These are phyloP conservation scores for Dolichopus griseipennis DNA, from an alignment of 2,888 invertebrate species.

Conservation along the genomic window DNA sequence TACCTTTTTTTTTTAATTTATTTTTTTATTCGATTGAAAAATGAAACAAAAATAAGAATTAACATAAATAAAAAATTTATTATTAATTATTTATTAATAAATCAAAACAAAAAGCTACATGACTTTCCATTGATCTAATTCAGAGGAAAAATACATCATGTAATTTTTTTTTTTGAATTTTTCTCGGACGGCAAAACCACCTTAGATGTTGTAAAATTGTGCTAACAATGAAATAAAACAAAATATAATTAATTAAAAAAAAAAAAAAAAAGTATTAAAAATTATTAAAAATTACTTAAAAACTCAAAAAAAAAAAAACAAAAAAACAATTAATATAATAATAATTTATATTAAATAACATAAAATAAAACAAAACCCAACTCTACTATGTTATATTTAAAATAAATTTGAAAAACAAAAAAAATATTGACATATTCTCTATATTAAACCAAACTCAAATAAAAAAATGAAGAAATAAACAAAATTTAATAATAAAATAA, in stretches of 20 bases:
- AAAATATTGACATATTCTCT: too few species aligned
- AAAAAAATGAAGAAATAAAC: too few species aligned
- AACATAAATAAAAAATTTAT: conserved; percentile 14
- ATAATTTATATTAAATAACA: neutral
- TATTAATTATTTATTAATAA: conserved; percentile 15
- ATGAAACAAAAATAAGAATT: too few species aligned
- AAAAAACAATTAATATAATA: neutral
- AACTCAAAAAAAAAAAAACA: neutral
- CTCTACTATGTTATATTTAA: too few species aligned
- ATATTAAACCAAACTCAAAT: too few species aligned
- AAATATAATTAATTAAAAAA: conserved; percentile 8
- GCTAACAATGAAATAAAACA: conserved; percentile 18
- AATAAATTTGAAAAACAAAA: too few species aligned
- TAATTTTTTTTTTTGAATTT: conserved; percentile 22
- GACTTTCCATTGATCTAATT: conserved; percentile 11
- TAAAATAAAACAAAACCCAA: too few species aligned
- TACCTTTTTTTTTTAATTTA: too few species aligned
- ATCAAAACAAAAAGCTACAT: neutral
- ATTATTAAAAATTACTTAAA: neutral
- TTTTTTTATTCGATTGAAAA: too few species aligned
- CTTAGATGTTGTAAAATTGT: conserved; percentile 41
- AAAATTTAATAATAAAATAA: too few species aligned
- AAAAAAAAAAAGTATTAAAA: neutral
- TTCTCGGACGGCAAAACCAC: conserved; percentile 41
- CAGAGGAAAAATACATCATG: conserved; percentile 4